Percentiles rank a stretch among this genome's conserved stretches.
phyloP scores from a whole-genome alignment of 2,797 vertebrate species.

The Podarcis lilfordi region DNA sequence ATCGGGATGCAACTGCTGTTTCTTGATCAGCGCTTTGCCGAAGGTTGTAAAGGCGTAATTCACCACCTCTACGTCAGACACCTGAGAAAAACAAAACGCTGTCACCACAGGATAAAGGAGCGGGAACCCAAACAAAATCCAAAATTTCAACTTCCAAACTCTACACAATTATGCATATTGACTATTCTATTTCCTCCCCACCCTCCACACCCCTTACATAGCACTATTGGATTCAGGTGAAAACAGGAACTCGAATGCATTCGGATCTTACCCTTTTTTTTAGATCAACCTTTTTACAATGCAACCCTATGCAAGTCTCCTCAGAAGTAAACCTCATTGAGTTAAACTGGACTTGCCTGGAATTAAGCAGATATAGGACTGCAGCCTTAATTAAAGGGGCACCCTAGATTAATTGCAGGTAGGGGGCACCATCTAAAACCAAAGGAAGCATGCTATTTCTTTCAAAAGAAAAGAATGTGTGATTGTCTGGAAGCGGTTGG shows the following conservation, averaged over 20 bases:
- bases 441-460: neutral
- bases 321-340: neutral
- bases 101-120: fast-evolving
- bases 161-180: neutral
- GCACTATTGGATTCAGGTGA: neutral
- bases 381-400: neutral
- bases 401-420: neutral
- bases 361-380: neutral
- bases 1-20: slow-evolving; percentile 90
- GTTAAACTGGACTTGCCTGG: neutral
- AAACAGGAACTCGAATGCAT: neutral
- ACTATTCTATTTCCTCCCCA: neutral
- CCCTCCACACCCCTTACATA: neutral
- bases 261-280: neutral
- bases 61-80: slow-evolving; percentile 84
- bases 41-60: slow-evolving; percentile 88
- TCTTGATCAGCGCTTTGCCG: slow-evolving; percentile 89
- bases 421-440: neutral
- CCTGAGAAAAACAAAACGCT: slow-evolving; percentile 72
- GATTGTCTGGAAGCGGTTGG: too few species aligned
- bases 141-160: neutral
- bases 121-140: neutral
- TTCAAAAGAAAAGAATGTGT: neutral
- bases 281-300: neutral
- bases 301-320: neutral